Conservation (phyloP, 2,888 invertebrate species). For the Nemurella pictetii region DNA sequence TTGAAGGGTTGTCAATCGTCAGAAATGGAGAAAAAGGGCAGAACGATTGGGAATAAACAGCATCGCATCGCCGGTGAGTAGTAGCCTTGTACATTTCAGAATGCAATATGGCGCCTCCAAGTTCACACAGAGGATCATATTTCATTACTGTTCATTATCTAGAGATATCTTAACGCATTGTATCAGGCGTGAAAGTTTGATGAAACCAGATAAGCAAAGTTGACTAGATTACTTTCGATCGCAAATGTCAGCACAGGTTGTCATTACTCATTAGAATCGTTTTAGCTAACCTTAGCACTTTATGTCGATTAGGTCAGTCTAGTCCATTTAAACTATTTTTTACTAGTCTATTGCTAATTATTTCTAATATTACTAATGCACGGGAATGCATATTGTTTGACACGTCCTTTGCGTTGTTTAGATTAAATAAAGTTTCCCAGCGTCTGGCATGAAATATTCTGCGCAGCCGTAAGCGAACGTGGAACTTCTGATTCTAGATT, state of each 20-base stretch:
- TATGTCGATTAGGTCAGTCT: not conserved
- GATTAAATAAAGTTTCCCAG: too few species aligned
- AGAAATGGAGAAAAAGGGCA: constrained; percentile 39
- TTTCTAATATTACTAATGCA: too few species aligned
- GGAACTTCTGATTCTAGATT: too few species aligned
- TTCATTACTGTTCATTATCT: not conserved
- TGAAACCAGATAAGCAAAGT: not conserved
- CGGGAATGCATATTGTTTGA: too few species aligned
- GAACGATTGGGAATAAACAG: constrained; percentile 34
- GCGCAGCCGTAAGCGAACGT: too few species aligned
- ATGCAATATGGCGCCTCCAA: not conserved
- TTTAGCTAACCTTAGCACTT: not conserved
- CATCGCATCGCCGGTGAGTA: constrained; percentile 41
- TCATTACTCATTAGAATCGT: not conserved
- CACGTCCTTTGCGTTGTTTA: too few species aligned
- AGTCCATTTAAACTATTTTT: not conserved
- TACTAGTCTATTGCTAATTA: too few species aligned
- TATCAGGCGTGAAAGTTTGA: too few species aligned
- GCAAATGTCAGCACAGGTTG: not conserved
- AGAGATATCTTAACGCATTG: not conserved
- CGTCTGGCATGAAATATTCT: too few species aligned
- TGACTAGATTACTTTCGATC: not conserved
- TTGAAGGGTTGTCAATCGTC: constrained; percentile 39
- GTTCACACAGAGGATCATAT: not conserved
- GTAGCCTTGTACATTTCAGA: constrained; percentile 18